Percentiles rank a stretch among this genome's conserved stretches.
Conservation (phyloP, 2,113 vertebrate genomes). For the Craseonycteris thonglongyai region DNA sequence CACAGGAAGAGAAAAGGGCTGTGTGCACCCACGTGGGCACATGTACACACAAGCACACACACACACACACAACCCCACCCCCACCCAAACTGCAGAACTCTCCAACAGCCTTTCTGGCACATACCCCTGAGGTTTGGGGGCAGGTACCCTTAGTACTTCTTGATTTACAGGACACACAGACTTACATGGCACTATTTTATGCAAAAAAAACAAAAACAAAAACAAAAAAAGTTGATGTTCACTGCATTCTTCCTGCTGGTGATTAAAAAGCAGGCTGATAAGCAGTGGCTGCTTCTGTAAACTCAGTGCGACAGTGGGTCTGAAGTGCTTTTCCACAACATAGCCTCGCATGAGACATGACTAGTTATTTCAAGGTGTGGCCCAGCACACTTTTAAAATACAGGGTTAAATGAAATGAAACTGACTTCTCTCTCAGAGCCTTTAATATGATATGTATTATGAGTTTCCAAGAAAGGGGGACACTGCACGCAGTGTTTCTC, state of each 20-base stretch:
- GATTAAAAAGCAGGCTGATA: neutral
- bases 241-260: neutral
- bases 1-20: neutral
- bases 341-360: neutral
- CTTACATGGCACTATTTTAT: neutral
- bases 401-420: slow-evolving; percentile 1
- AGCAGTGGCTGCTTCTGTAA: neutral
- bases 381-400: neutral
- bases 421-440: neutral
- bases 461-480: neutral
- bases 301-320: neutral
- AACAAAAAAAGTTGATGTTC: neutral
- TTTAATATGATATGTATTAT: neutral
- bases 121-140: neutral
- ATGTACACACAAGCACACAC: fast-evolving
- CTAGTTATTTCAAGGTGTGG: neutral
- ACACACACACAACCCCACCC: fast-evolving
- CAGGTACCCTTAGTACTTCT: neutral
- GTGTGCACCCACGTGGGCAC: fast-evolving
- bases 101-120: neutral
- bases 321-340: neutral
- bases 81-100: neutral
- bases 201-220: neutral
- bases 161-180: neutral
- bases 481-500: neutral